These are phyloP conservation scores for Charanyca ferruginea DNA, from an alignment of 2,888 invertebrate species.

Conservation along the genomic window DNA sequence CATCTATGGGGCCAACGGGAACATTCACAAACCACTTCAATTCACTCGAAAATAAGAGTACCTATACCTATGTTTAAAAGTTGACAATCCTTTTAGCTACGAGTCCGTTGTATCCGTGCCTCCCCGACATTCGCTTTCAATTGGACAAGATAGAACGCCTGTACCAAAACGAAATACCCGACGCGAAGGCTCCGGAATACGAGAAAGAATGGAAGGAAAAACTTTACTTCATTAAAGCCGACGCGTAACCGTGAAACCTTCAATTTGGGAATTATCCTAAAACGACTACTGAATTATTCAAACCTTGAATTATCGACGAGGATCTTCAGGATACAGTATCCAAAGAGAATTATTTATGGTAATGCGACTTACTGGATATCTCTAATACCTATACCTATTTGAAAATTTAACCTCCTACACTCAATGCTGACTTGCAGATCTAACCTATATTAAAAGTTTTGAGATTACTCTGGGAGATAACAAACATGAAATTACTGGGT, in stretches of 20 bases:
- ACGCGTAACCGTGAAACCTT: conserved; percentile 80
- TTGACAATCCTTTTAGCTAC: conserved; percentile 64
- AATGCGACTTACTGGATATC: conserved; percentile 75
- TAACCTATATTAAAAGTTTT: conserved; percentile 39
- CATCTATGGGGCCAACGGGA: not conserved
- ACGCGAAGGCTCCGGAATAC: conserved; percentile 54
- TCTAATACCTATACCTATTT: conserved; percentile 56
- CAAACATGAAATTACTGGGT: conserved; percentile 48
- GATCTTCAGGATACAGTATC: conserved; percentile 80
- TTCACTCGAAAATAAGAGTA: conserved; percentile 39
- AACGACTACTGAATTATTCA: conserved; percentile 86
- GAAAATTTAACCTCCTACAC: conserved; percentile 35
- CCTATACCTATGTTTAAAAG: conserved; percentile 45
- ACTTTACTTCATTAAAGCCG: conserved; percentile 80
- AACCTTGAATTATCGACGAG: conserved; percentile 83
- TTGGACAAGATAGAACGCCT: conserved; percentile 56
- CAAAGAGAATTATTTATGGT: conserved; percentile 82
- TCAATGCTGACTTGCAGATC: conserved; percentile 23
- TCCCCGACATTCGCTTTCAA: conserved; percentile 60
- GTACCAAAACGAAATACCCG: conserved; percentile 55
- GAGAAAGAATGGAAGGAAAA: conserved; percentile 67
- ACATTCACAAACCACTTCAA: conserved; percentile 26
- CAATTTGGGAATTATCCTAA: conserved; percentile 85
- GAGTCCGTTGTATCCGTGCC: conserved; percentile 39
- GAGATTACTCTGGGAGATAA: conserved; percentile 41